These are phyloP conservation scores for Caerostris darwini DNA, from an alignment of 1,140 invertebrate genomes.

Conservation along the genomic window DNA sequence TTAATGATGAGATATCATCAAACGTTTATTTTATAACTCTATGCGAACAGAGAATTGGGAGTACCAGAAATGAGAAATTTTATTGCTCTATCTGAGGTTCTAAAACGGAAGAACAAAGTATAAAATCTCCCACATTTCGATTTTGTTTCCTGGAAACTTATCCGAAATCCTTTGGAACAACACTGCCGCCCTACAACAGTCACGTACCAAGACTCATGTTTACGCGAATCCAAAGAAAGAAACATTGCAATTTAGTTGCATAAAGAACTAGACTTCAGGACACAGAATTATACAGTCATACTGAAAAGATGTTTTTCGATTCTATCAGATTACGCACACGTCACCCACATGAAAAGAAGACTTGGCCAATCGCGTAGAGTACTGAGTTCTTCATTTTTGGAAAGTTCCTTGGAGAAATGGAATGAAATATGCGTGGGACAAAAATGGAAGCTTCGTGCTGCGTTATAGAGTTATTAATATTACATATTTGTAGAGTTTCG, in stretches of 20 bases:
- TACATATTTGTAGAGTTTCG: background rate
- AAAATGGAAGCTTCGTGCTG: background rate
- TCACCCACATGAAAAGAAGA: background rate
- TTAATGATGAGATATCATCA: no score
- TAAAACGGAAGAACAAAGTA: background rate
- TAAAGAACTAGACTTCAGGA: background rate
- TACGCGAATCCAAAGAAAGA: slow-evolving; percentile 15
- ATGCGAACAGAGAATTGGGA: no score
- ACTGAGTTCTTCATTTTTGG: background rate
- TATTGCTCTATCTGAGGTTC: no score
- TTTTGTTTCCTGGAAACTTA: background rate
- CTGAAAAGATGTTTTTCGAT: background rate
- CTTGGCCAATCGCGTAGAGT: background rate
- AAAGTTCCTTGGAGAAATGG: background rate
- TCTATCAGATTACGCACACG: background rate
- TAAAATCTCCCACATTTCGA: background rate
- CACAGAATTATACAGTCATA: background rate
- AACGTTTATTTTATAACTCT: no score
- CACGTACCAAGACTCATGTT: slow-evolving; percentile 15
- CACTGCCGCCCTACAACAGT: background rate
- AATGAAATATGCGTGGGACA: background rate
- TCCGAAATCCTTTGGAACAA: background rate
- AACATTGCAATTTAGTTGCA: slow-evolving; percentile 34
- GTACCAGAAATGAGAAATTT: no score
- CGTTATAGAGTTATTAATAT: background rate